Conservation (phyloP, 2,113 vertebrate species). For the Arvicanthis niloticus region DNA sequence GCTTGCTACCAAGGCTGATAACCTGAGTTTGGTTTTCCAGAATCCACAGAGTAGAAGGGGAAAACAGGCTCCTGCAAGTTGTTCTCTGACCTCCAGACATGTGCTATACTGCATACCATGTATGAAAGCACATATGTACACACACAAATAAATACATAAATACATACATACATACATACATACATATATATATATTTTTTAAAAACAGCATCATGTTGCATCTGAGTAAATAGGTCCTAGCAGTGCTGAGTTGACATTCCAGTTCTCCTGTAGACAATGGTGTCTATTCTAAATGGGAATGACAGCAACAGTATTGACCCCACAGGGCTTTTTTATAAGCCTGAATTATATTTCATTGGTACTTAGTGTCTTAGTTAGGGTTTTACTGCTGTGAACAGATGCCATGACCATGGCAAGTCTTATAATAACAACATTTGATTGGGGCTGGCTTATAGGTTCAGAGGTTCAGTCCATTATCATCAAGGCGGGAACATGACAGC, state of each 20-base stretch:
- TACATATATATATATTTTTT: background rate
- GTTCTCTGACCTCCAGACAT: background rate
- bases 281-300: background rate
- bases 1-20: background rate
- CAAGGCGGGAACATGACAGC: too few species aligned
- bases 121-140: background rate
- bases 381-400: too few species aligned
- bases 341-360: background rate
- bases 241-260: background rate
- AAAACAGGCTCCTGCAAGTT: background rate
- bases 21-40: background rate
- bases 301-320: background rate
- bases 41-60: background rate
- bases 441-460: too few species aligned
- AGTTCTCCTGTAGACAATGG: background rate
- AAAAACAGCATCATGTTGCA: background rate
- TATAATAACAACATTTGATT: too few species aligned
- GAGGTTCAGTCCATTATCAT: too few species aligned
- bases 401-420: too few species aligned
- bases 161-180: background rate
- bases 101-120: background rate
- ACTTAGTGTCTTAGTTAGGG: background rate
- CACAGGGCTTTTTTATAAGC: background rate
- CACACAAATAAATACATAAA: background rate
- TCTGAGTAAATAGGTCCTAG: background rate